phyloP scores from a whole-genome alignment of 2,797 vertebrate genomes.

The Calcarius lapponicus region DNA sequence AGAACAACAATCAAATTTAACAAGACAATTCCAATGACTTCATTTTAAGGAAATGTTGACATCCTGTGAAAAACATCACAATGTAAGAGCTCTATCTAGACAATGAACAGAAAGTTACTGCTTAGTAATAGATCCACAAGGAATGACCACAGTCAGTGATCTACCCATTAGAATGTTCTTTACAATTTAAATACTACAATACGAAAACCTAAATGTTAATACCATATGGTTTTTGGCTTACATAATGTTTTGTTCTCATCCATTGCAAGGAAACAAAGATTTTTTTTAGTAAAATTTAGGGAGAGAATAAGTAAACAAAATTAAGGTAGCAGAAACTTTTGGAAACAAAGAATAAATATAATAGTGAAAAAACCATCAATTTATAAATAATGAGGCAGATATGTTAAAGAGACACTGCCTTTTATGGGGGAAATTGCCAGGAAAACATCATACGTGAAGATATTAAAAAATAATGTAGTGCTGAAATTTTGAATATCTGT shows the following conservation, averaged over 20 bases:
- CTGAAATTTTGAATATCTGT: neutral
- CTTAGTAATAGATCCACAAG: neutral
- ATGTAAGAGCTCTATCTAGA: neutral
- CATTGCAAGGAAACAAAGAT: neutral
- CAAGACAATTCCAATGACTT: neutral
- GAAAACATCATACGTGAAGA: neutral
- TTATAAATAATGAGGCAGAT: neutral
- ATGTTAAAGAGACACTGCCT: neutral
- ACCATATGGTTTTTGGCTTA: neutral
- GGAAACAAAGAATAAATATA: neutral
- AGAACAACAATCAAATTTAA: slow-evolving; percentile 62
- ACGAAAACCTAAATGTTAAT: neutral
- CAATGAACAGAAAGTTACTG: neutral
- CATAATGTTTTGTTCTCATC: neutral
- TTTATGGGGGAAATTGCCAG: neutral
- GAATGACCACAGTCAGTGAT: neutral
- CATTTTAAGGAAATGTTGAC: neutral
- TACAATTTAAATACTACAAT: neutral
- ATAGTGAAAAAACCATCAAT: neutral
- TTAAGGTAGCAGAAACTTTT: neutral
- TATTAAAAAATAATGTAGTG: neutral
- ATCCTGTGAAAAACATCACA: neutral
- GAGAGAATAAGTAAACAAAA: neutral
- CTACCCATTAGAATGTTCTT: neutral
- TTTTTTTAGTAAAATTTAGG: neutral